Base-by-base conservation (phyloP, 2,888 invertebrate genomes). In the Dyspetes luteomarginatus region DNA sequence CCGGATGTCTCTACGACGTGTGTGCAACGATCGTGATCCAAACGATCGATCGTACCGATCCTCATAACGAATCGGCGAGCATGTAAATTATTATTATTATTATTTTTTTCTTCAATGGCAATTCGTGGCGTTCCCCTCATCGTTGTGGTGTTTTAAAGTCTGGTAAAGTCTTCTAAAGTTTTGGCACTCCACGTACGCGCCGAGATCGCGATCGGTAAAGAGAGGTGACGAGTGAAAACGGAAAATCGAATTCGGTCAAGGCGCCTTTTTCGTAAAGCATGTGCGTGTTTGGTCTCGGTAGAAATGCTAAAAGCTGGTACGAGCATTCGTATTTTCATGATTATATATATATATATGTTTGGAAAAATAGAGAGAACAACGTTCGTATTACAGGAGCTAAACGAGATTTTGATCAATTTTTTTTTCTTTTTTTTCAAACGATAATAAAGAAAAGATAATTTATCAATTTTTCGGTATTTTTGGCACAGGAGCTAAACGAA, bases 231-330 rank as follows among this genome's bases (percentile, higher is more conserved):
- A 64, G 64, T 52, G 73, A 64, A 62, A 73, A 73, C 79, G 74
- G 68, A 74, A 78, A 74, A 68, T 78, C 72, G 71, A 78, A 78
- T 78, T 78, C 72, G 72, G 78, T 72, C 78, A 67, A 69, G 71
- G 73, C 43, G 52, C 52, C 52, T 72, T 73, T 60, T 67, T 60
- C 52, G 50, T 73, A 43, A 64, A 73, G 62, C 62, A 62, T 52
- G 52, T 48, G 58, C 45, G n/a, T n/a, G n/a, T n/a, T n/a, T n/a
- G n/a, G n/a, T n/a, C n/a, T n/a, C n/a, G n/a, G n/a, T n/a, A n/a
- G n/a, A n/a, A n/a, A n/a, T n/a, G n/a, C n/a, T n/a, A n/a, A n/a
- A n/a, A n/a, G n/a, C n/a, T n/a, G n/a, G n/a, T n/a, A n/a, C n/a
- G n/a, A n/a, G n/a, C n/a, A n/a, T n/a, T n/a, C n/a, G n/a, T n/a